These are phyloP conservation scores for Oryzias curvinotus DNA, from an alignment of 2,113 vertebrate genomes.

Conservation along the genomic window DNA sequence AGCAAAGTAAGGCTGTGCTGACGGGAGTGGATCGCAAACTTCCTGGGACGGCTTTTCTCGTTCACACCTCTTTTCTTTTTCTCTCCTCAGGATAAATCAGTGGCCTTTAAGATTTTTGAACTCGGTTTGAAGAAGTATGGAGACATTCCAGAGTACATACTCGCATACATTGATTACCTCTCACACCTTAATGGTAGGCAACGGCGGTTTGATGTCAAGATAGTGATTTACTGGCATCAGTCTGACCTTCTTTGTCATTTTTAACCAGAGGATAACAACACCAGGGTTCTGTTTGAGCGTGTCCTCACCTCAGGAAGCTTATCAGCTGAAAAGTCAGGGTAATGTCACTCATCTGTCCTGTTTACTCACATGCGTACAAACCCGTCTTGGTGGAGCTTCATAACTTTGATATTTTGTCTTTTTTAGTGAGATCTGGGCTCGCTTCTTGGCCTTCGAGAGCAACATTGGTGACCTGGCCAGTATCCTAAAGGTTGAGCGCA, in stretches of 20 bases:
- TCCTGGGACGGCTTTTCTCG: too few relatives aligned
- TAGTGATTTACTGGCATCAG: too few relatives aligned
- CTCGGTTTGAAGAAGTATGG: constrained; percentile 98
- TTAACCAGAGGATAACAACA: constrained; percentile 96
- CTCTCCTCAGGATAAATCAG: constrained; percentile 91
- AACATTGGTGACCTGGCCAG: constrained; percentile 98
- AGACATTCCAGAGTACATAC: constrained; percentile 98
- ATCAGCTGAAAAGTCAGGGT: constrained; percentile 98
- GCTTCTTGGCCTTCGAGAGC: constrained; percentile 97
- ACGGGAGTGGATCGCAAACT: background rate
- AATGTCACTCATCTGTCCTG: constrained; percentile 18
- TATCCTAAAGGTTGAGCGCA: constrained; percentile 96
- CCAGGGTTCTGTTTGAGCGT: constrained; percentile 97
- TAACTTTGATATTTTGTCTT: background rate
- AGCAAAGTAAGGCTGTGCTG: constrained; percentile 84
- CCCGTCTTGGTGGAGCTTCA: background rate
- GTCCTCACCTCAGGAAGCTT: constrained; percentile 98
- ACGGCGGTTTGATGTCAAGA: too few relatives aligned
- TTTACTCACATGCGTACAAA: background rate
- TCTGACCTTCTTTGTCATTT: background rate
- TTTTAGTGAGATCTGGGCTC: constrained; percentile 95
- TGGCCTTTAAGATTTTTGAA: constrained; percentile 99
- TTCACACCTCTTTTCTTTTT: background rate
- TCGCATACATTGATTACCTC: constrained; percentile 98
- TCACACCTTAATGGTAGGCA: constrained; percentile 95